phyloP scores from a whole-genome alignment of 2,888 invertebrate species.

The Maniola hyperantus region DNA sequence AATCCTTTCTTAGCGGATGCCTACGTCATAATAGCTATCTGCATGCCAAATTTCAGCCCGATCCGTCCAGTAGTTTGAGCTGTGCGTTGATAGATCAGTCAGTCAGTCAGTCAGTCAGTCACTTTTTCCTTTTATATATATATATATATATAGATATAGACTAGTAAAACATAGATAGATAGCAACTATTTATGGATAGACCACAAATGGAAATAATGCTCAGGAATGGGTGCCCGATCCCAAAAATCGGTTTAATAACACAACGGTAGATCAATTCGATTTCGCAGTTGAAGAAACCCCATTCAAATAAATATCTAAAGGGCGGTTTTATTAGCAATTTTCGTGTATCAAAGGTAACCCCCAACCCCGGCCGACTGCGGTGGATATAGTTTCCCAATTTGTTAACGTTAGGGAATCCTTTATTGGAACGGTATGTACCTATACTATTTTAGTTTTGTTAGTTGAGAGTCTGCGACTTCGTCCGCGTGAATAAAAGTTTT shows the following conservation, averaged over 20 bases:
- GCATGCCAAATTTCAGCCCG: no score
- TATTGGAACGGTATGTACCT: not conserved
- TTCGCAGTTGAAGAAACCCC: constrained; percentile 15
- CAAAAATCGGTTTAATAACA: constrained; percentile 18
- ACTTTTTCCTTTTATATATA: no score
- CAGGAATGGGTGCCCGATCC: not conserved
- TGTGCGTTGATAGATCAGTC: no score
- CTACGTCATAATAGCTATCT: no score
- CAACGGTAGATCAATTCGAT: constrained; percentile 15
- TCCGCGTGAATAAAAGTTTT: not conserved
- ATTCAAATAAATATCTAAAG: constrained; percentile 27
- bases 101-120: no score
- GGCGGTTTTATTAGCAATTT: constrained; percentile 29
- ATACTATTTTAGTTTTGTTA: no score
- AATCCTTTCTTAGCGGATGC: no score
- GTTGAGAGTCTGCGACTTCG: no score
- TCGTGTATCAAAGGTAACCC: constrained; percentile 24
- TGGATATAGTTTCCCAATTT: constrained; percentile 18
- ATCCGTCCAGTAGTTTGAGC: no score
- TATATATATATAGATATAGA: no score
- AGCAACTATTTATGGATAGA: not conserved
- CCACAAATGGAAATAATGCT: not conserved
- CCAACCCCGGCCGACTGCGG: constrained; percentile 3
- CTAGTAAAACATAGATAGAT: no score
- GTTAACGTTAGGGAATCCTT: constrained; percentile 15